Evolutionary conservation across 2,888 invertebrate species (phyloP), one percentile per base, ranked within the genome.

Genomic region (Bruchidius siliquastri): DNA sequence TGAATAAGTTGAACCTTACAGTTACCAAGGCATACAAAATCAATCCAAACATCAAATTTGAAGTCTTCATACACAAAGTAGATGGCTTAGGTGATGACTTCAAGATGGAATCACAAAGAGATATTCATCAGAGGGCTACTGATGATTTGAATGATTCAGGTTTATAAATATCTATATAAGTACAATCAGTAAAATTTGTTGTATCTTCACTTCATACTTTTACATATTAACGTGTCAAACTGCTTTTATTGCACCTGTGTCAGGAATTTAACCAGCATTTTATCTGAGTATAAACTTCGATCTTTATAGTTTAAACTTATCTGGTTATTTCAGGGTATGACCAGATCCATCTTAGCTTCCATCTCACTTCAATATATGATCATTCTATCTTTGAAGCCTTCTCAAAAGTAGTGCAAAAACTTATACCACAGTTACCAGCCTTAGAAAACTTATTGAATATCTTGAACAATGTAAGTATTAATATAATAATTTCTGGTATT

Each of bases 331-430:
- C 22, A 89, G 91, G 91, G 22, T 90, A 89, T 79, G 96, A 97
- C 82, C 93, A 95, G 87, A 95, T 97, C 77, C 95, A 96, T 85
- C 87, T 97, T 73, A 96, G 95, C 84, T 98, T 98, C 88, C 98
- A 99, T 86, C 89, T 99, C 77, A 99, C 99, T 22, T 99, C 98
- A 76, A 99, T 99, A 80, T 99, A 99, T 86, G 99, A 99, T 87
- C 99, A 99, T 88, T 99, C 99, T 79, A 99, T 99, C 87, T 99
- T 99, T 88, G 99, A 99, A 88, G 99, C 99, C 18, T 99, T 99
- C 88, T 98, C 98, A 82, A 99, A 99, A 92, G 99, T 99, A 76
- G 98, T 99, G 72, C 99, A 99, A 87, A 99, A 99, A 87, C 88
- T 99, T 77, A 99, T 99, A 84, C 97, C 97, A 67, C 99, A 99